A percentile compares a stretch with the other conserved stretches of the same genome.
Evolutionary conservation across 2,113 vertebrate genomes (phyloP).

Genomic region (Zingel zingel): DNA sequence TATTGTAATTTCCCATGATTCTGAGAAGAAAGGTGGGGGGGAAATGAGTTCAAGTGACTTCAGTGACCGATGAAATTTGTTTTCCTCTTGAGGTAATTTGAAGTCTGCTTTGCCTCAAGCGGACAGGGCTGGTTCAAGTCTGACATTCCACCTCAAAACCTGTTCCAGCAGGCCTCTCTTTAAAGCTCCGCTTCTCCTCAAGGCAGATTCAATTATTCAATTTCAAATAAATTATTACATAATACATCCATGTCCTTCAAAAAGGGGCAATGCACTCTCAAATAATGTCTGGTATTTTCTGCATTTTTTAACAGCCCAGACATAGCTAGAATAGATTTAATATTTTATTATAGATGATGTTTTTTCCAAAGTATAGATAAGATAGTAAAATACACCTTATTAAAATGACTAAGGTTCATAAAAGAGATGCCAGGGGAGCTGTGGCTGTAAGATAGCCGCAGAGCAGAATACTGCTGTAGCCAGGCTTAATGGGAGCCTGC

Average conservation of each 20-base stretch:
- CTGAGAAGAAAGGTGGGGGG: constrained; percentile 27
- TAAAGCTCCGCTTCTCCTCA: constrained; percentile 58
- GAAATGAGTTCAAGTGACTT: constrained; percentile 56
- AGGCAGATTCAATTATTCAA: constrained; percentile 80
- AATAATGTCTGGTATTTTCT: constrained; percentile 49
- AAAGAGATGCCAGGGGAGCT: constrained; percentile 66
- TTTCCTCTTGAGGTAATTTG: constrained; percentile 59
- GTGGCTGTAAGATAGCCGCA: constrained; percentile 54
- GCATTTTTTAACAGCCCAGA: constrained; percentile 44
- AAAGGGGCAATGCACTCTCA: constrained; percentile 41
- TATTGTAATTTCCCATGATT: constrained; percentile 47
- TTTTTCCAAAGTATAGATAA: constrained; percentile 65
- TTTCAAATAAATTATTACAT: constrained; percentile 79
- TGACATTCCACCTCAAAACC: constrained; percentile 62
- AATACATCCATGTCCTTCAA: constrained; percentile 60
- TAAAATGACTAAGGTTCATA: constrained; percentile 74
- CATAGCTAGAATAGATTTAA: constrained; percentile 45
- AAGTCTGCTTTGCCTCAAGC: constrained; percentile 59
- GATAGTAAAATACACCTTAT: constrained; percentile 72
- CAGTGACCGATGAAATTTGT: constrained; percentile 53
- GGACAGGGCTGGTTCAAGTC: constrained; percentile 29
- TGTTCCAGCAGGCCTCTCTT: constrained; percentile 56
- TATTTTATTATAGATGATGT: constrained; percentile 65
- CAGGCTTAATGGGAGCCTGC: constrained; percentile 50
- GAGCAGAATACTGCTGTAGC: constrained; percentile 58